Evolutionary conservation across 92 coral and sea anemone species (phyloP), one percentile per base, ranked within the genome.

Genomic region (Siderastrea siderea): DNA sequence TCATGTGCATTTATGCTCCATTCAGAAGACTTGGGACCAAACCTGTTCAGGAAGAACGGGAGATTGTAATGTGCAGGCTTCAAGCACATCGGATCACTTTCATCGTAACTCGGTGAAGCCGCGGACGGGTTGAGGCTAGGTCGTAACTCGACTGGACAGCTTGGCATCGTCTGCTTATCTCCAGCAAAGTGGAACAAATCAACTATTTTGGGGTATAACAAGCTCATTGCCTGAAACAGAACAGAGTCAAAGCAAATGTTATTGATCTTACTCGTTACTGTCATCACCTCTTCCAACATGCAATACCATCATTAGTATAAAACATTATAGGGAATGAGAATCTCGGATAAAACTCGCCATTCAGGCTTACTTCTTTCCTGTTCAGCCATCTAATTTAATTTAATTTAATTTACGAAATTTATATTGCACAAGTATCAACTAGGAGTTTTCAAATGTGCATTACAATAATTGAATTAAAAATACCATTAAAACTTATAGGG

Each of bases 1-100:
- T 96, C 99, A 72, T 96, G 99, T 7, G 99, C 99, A 84, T 96
- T 96, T 52, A 94, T 93, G 59, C 98, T 94, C 98, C 98, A 96
- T 73, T 96, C 99, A 0, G 92, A 89, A 55, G 66, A 96, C 75
- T 77, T 88, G 12, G 99, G 99, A n/a, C 99, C 99, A 63, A 95
- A 75, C 53, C 94, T 91, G 71, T 91, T 92, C 88, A 96, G 78
- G 90, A 96, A 96, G 80, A 96, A 96, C 4, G 99, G 99, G 6
- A 96, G 79, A 77, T 91, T 83, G 61, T 96, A 96, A 19, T 66
- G 57, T 9, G 99, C 98, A 15, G 84, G 92, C 60, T 14, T 44
- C 1, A 81, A 19, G 66, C 99, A 96, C 26, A 63, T 47, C 51
- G 52, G 10, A 74, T 89, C 68, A 69, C 96, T 96, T 12, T 74